Evolutionary conservation across 2,888 invertebrate species (phyloP).

Genomic region (Xiphydria camelus): DNA sequence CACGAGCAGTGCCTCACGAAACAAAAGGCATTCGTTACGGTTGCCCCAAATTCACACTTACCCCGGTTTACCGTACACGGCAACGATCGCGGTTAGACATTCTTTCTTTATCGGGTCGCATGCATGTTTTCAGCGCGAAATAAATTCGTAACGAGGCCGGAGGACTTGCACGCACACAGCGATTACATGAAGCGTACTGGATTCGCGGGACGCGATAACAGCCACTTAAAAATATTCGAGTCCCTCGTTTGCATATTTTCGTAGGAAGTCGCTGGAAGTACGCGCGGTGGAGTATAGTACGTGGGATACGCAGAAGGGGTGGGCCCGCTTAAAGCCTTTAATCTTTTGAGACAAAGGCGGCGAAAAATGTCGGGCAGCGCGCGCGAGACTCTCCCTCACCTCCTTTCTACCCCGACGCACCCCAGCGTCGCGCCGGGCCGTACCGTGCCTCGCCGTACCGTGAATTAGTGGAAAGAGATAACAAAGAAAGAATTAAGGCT

Average conservation of each 20-base stretch:
- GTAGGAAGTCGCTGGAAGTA: constrained; percentile 20
- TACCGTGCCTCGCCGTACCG: constrained; percentile 29
- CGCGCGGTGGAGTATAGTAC: constrained; percentile 15
- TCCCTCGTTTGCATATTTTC: neutral
- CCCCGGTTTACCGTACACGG: no score
- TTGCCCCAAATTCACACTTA: no score
- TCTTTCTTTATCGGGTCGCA: no score
- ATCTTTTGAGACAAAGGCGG: constrained; percentile 45
- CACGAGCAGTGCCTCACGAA: no score
- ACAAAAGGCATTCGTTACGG: no score
- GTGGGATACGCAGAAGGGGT: constrained; percentile 20
- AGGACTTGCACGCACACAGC: no score
- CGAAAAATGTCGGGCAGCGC: constrained; percentile 37
- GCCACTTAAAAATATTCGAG: neutral
- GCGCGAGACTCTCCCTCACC: constrained; percentile 28
- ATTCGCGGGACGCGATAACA: no score
- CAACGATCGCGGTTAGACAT: no score
- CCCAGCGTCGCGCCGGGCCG: constrained; percentile 9
- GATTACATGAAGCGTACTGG: no score
- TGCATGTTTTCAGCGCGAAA: no score
- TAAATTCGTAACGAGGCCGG: no score
- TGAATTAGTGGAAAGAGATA: constrained; percentile 49
- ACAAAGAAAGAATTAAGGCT: constrained; percentile 52
- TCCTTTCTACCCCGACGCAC: constrained; percentile 3
- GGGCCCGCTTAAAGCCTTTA: constrained; percentile 44